A percentile compares a stretch with the other conserved stretches of the same genome.
Conservation (phyloP, 1,140 invertebrate genomes). For the Pseudobourletiella spinata region DNA sequence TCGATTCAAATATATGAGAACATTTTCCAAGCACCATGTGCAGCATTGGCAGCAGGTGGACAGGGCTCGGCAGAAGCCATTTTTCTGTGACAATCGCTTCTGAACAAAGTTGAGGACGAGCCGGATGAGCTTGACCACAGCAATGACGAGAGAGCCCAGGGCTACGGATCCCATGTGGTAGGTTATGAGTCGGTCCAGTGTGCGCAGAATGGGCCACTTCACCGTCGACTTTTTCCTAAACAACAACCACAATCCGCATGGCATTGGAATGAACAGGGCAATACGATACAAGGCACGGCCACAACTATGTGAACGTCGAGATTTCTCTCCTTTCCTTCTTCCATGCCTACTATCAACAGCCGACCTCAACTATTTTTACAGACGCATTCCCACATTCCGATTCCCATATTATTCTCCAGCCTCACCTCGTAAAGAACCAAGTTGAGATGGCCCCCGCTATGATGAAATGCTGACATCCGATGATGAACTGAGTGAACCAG, state of each 20-base stretch:
- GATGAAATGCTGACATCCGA: conserved; percentile 67
- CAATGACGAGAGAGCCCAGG: conserved; percentile 64
- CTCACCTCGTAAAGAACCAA: conserved; percentile 69
- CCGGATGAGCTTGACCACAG: conserved; percentile 57
- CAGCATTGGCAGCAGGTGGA: conserved; percentile 62
- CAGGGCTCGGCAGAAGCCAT: conserved; percentile 38
- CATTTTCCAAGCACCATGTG: conserved; percentile 61
- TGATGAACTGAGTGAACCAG: conserved; percentile 62
- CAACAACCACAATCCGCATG: conserved; percentile 8
- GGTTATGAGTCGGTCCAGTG: conserved; percentile 50
- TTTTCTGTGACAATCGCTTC: conserved; percentile 18
- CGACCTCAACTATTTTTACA: no score
- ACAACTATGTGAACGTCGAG: conserved; percentile 22
- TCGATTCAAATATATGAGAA: conserved; percentile 59
- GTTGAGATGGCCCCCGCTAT: conserved; percentile 61
- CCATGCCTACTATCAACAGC: no score
- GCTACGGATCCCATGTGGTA: conserved; percentile 70
- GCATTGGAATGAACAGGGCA: no score
- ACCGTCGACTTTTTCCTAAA: conserved; percentile 56
- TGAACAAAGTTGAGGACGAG: conserved; percentile 47
- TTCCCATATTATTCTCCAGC: no score
- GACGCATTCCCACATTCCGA: no score
- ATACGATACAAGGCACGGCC: background rate
- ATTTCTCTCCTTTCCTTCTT: background rate
- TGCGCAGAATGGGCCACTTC: conserved; percentile 49